phyloP scores from a whole-genome alignment of 2,113 vertebrate species.

The Periophthalmus modestus region DNA sequence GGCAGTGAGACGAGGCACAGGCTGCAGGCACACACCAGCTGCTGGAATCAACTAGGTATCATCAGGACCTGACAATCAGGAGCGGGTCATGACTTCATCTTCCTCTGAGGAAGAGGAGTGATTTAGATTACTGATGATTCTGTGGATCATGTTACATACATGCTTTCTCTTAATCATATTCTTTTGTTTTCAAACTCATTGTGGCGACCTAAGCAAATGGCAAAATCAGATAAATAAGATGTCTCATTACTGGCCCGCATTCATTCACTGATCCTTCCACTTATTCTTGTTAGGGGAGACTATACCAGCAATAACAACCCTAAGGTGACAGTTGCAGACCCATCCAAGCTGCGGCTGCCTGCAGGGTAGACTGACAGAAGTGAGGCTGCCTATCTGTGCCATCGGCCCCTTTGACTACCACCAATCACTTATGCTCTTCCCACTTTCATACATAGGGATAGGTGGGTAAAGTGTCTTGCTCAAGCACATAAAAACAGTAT shows the following conservation, averaged over 20 bases:
- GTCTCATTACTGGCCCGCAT: conserved; percentile 18
- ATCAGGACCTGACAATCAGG: conserved; percentile 39
- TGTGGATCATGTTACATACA: conserved; percentile 46
- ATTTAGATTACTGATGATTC: conserved; percentile 64
- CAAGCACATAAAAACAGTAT: no score
- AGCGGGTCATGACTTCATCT: conserved; percentile 50
- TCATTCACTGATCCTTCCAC: background rate
- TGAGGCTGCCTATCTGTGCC: no score
- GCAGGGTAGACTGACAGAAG: no score
- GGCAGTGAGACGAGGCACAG: conserved; percentile 58
- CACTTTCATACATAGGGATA: background rate
- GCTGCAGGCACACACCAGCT: conserved; percentile 57
- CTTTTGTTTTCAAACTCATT: conserved; percentile 31
- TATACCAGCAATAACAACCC: no score
- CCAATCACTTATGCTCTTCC: background rate
- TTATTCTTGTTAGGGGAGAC: background rate
- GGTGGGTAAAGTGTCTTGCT: no score
- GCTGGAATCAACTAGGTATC: conserved; percentile 52
- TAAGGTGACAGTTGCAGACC: no score
- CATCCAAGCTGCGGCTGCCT: no score
- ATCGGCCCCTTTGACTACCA: background rate
- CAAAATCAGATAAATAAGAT: conserved; percentile 21
- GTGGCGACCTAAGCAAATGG: conserved; percentile 8
- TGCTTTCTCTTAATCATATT: conserved; percentile 34
- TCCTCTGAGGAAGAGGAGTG: conserved; percentile 56